phyloP scores from a whole-genome alignment of 1,140 invertebrate species.

The Micrasema minimum region DNA sequence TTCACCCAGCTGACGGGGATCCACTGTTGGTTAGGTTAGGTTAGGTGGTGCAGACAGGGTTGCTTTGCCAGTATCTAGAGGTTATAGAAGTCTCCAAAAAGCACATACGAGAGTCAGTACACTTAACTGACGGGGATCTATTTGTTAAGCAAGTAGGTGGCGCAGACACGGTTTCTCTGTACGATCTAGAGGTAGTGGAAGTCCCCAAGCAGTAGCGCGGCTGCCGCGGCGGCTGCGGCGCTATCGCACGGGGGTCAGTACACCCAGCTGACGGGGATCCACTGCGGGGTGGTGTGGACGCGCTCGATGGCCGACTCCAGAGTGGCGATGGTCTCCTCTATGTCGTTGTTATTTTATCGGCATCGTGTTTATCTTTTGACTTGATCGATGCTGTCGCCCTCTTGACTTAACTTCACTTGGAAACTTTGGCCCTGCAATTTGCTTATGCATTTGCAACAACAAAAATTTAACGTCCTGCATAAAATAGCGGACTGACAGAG shows the following conservation, averaged over 20 bases:
- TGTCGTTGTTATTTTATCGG: too few relatives aligned
- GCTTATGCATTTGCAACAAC: too few relatives aligned
- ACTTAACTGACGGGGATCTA: not conserved
- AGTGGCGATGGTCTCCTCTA: constrained; percentile 95
- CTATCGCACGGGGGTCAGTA: constrained; percentile 77
- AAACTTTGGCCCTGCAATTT: too few relatives aligned
- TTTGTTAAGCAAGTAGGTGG: too few relatives aligned
- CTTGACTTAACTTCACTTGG: too few relatives aligned
- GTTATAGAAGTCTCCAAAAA: not conserved
- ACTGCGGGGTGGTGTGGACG: constrained; percentile 91
- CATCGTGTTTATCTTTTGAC: too few relatives aligned
- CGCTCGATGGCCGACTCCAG: constrained; percentile 91
- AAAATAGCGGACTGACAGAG: too few relatives aligned
- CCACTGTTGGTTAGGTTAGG: not conserved
- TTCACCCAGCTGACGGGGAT: constrained; percentile 91
- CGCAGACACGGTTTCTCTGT: not conserved
- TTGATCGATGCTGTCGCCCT: too few relatives aligned
- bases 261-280: constrained; percentile 95
- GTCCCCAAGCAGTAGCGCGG: constrained; percentile 52
- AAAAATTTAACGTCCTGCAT: too few relatives aligned
- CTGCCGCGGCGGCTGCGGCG: constrained; percentile 46
- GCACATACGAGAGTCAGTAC: not conserved
- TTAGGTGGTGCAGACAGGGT: not conserved
- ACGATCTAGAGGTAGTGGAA: constrained; percentile 52
- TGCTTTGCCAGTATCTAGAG: not conserved